phyloP scores from a whole-genome alignment of 2,113 vertebrate genomes.

The Bagarius yarrelli region DNA sequence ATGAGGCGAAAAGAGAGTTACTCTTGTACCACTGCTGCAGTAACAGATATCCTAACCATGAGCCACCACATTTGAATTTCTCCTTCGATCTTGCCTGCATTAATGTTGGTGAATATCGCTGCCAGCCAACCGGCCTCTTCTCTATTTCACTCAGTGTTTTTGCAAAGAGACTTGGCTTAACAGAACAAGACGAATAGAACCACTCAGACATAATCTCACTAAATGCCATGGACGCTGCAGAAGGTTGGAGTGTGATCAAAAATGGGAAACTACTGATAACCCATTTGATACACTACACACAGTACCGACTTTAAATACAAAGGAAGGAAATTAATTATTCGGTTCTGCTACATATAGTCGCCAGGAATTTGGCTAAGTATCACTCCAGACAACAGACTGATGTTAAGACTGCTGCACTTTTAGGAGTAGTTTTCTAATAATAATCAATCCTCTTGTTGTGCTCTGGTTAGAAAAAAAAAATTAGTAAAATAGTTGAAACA shows the following conservation, averaged over 20 bases:
- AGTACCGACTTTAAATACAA: no score
- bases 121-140: neutral
- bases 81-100: slow-evolving; percentile 16
- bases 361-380: no score
- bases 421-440: no score
- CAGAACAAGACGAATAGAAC: neutral
- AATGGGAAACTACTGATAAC: no score
- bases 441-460: no score
- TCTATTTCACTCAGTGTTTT: slow-evolving; percentile 25
- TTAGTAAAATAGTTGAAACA: no score
- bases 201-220: neutral
- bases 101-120: neutral
- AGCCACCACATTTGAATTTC: slow-evolving; percentile 13
- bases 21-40: neutral
- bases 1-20: neutral
- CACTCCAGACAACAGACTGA: no score
- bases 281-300: no score
- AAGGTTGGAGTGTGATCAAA: neutral
- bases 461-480: no score
- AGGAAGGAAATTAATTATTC: no score
- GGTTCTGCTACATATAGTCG: no score
- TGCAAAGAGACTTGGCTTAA: slow-evolving; percentile 6
- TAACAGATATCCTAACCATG: neutral
- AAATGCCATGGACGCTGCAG: neutral
- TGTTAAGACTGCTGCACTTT: no score